Evolutionary conservation across 64 coral and sea anemone genomes (phyloP).

Genomic region (Dendronephthya gigantea): DNA sequence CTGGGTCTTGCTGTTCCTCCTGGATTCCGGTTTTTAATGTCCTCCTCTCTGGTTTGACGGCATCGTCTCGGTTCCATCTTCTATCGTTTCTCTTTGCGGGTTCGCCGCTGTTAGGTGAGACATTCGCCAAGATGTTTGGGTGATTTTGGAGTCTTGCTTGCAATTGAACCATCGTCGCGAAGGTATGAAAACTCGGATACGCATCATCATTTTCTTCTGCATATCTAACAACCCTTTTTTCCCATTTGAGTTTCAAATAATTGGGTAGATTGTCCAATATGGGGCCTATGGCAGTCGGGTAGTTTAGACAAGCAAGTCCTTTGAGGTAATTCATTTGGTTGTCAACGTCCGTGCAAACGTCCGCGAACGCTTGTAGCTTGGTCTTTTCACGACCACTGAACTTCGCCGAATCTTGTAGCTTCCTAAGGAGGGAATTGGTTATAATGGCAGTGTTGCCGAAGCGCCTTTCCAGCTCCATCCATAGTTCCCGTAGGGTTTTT

Average conservation of each 20-base stretch:
- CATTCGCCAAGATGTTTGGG: slow-evolving; percentile 25
- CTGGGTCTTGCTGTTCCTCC: not conserved
- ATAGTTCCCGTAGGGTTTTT: not conserved
- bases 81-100: not conserved
- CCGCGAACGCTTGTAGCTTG: slow-evolving; percentile 24
- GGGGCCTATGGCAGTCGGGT: slow-evolving; percentile 22
- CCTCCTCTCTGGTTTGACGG: not conserved
- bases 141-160: slow-evolving; percentile 41
- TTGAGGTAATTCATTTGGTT: slow-evolving; percentile 22
- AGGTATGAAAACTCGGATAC: slow-evolving; percentile 26
- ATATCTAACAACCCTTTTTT: slow-evolving; percentile 33
- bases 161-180: slow-evolving; percentile 22
- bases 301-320: slow-evolving; percentile 41
- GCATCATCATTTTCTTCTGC: not conserved
- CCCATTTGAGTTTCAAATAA: slow-evolving; percentile 32
- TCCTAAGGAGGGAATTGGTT: slow-evolving; percentile 23
- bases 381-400: slow-evolving; percentile 14
- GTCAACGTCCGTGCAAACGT: slow-evolving; percentile 29
- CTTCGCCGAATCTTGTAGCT: not conserved
- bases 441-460: slow-evolving; percentile 42
- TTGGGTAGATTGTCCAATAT: slow-evolving; percentile 26
- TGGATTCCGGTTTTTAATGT: not conserved
- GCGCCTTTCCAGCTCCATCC: slow-evolving; percentile 42
- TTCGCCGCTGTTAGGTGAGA: not conserved
- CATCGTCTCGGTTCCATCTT: not conserved